A percentile compares a stretch with the other conserved stretches of the same genome.
These are phyloP conservation scores for Orchesellides sinensis DNA, from an alignment of 2,888 invertebrate species.

Conservation along the genomic window DNA sequence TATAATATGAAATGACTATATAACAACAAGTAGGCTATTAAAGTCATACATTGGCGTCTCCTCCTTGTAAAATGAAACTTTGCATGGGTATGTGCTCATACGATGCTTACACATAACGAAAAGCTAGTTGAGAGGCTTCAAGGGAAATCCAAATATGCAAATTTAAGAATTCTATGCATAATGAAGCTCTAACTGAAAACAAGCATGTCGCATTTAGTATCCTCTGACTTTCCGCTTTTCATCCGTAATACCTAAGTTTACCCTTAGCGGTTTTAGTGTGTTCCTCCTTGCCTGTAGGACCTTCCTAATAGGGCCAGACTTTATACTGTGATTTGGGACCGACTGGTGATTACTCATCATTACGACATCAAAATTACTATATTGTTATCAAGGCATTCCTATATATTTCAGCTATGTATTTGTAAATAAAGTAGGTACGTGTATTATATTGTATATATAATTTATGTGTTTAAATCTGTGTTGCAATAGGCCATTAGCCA, in stretches of 20 bases:
- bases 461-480: no score
- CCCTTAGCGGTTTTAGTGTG: background rate
- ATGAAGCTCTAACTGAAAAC: slow-evolving; percentile 4
- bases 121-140: slow-evolving; percentile 32
- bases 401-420: no score
- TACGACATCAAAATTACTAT: no score
- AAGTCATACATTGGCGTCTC: background rate
- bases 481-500: no score
- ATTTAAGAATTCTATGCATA: slow-evolving; percentile 38
- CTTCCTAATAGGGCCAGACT: background rate
- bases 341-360: no score
- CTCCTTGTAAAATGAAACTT: background rate
- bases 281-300: background rate
- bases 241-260: background rate
- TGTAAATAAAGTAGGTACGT: no score
- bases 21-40: no score
- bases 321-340: no score
- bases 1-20: background rate
- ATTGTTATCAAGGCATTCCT: no score
- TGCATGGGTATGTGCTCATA: background rate
- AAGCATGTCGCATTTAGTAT: slow-evolving; percentile 19
- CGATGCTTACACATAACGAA: slow-evolving; percentile 3
- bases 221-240: slow-evolving; percentile 2
- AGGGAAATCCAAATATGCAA: slow-evolving; percentile 52
- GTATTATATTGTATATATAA: no score